Evolutionary conservation across 2,797 vertebrate genomes (phyloP).

Genomic region (Poecilia velifera): DNA sequence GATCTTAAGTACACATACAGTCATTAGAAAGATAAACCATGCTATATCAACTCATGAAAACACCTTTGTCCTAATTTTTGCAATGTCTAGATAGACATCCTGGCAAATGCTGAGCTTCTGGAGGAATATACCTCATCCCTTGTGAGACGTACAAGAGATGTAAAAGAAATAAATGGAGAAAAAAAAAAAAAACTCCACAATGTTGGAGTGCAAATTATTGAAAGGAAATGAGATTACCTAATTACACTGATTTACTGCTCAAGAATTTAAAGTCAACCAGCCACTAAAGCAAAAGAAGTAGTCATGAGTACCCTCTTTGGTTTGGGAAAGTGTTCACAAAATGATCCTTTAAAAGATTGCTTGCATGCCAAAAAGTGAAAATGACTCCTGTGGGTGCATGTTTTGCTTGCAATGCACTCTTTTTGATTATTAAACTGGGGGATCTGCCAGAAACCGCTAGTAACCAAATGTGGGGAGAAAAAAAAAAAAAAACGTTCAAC

Average conservation of each 20-base stretch:
- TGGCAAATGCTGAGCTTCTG: slow-evolving; percentile 40
- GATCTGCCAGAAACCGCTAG: not conserved
- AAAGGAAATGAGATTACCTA: slow-evolving; percentile 44
- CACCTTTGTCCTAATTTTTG: slow-evolving; percentile 52
- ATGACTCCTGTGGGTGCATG: slow-evolving; percentile 9
- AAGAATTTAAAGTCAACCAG: slow-evolving; percentile 41
- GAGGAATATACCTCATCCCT: slow-evolving; percentile 24
- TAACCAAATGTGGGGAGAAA: not conserved
- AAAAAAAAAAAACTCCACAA: slow-evolving; percentile 2
- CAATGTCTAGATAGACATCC: slow-evolving; percentile 46
- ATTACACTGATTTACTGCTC: slow-evolving; percentile 56
- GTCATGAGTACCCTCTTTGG: slow-evolving; percentile 73
- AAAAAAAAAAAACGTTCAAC: not conserved
- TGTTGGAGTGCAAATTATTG: slow-evolving; percentile 23
- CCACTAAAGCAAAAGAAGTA: slow-evolving; percentile 41
- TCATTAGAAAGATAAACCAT: slow-evolving; percentile 73
- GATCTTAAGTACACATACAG: slow-evolving; percentile 64
- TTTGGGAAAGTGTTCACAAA: slow-evolving; percentile 62
- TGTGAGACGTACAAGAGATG: slow-evolving; percentile 31
- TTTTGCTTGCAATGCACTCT: slow-evolving; percentile 18
- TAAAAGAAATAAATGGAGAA: slow-evolving; percentile 45
- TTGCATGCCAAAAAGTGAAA: slow-evolving; percentile 42
- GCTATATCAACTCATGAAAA: slow-evolving; percentile 64
- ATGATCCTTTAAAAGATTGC: slow-evolving; percentile 34
- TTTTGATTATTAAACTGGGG: slow-evolving; percentile 29